Base-by-base conservation (phyloP, 2,797 vertebrate genomes). In the Catamblyrhynchus diadema region DNA sequence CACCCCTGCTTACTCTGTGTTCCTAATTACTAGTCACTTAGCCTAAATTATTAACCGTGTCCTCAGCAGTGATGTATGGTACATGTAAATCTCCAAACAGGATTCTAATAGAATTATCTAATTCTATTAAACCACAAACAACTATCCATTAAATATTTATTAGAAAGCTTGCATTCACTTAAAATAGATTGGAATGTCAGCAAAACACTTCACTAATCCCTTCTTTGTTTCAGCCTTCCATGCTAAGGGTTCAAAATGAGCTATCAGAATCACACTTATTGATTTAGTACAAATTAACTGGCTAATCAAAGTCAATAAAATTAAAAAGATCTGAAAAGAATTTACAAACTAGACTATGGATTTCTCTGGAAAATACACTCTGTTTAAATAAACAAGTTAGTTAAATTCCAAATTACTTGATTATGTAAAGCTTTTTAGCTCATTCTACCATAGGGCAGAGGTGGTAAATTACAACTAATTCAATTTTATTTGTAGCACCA, bases 101-200 rank as follows among this genome's bases (percentile, higher is more conserved):
- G 90, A 96, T 95, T 94, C 94, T 97, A 98, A 98, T 97, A 97
- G 97, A 98, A 98, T 98, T 98, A 98, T 97, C 97, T 97, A 98
- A 98, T 98, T 98, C 97, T 97, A 98, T 98, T 98, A 97, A 98
- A 97, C 94, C 96, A 96, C 96, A 97, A 98, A 98, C 97, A 98
- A 97, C 92, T 97, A 93, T 3, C 92, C 87, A 97, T 98, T 97
- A 98, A 98, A 97, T 97, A 98, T 98, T 98, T 98, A 98, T 98
- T 97, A 97, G 94, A 95, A 94, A 97, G 94, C 93, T 95, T 97
- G 91, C 93, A 96, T 96, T 97, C 95, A 96, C 60, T 94, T 96
- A 94, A 97, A 96, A 97, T 85, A 96, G 97, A 98, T 96, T 95
- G 87, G 88, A 91, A 69, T 97, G 97, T 97, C 97, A 98, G 93